These are phyloP conservation scores for Siniperca undulata DNA, from an alignment of 2,797 vertebrate genomes.

Conservation along the genomic window DNA sequence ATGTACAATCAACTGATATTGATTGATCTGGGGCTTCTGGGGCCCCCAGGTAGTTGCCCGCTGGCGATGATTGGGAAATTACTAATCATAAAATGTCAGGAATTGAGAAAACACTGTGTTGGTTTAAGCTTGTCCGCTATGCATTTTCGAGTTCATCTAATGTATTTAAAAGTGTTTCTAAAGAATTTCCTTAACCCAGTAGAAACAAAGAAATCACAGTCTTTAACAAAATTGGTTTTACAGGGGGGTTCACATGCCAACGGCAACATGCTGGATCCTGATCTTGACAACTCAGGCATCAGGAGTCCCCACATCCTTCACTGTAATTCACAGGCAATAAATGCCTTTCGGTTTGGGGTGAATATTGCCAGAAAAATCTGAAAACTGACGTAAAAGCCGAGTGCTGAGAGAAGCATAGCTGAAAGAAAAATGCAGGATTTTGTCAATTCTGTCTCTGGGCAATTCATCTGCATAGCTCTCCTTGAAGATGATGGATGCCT, in stretches of 20 bases:
- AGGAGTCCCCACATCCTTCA: slow-evolving; percentile 1
- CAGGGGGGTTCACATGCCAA: background rate
- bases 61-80: background rate
- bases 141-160: slow-evolving; percentile 5
- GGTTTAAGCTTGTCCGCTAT: background rate
- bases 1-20: background rate
- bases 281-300: background rate
- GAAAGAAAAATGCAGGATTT: slow-evolving; percentile 54
- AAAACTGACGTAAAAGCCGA: background rate
- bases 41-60: background rate
- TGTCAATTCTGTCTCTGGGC: slow-evolving; percentile 39
- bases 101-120: slow-evolving; percentile 2
- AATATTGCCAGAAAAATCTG: slow-evolving; percentile 16
- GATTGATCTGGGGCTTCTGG: background rate
- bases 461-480: slow-evolving; percentile 58
- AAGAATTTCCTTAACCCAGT: background rate
- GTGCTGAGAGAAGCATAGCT: slow-evolving; percentile 14
- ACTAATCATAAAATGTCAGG: background rate
- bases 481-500: slow-evolving; percentile 73
- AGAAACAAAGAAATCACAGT: background rate
- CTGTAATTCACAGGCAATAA: slow-evolving; percentile 22
- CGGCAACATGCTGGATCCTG: background rate
- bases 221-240: background rate
- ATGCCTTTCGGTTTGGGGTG: background rate
- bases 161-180: background rate